Base-by-base conservation (phyloP, 2,888 invertebrate species). In the Rhingia rostrata region DNA sequence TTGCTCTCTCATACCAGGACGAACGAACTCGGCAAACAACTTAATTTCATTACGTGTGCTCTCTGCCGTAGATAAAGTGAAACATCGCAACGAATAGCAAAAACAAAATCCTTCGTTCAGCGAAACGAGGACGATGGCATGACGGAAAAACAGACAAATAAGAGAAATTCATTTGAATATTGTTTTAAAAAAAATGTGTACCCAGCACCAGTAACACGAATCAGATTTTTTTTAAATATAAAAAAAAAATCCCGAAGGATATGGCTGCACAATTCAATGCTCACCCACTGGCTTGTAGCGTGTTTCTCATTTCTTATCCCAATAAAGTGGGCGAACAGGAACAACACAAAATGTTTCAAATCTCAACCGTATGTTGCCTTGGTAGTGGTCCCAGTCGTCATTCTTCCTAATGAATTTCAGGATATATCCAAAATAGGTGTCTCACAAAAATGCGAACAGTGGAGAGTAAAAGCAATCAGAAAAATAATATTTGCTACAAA, bases 31-130 rank as follows among this genome's bases (percentile, higher is more conserved):
- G 56, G 60, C 73, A 83, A 83, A 83, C 82, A 78, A 83, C 82
- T 78, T 78, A 83, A 83, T 83, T 83, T 83, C 72, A 78, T 83
- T 83, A 83, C 78, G 72, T 83, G 82, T 78, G 53, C 72, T 79
- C 79, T 79, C 78, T 73, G 72, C 82, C 82, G 67, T 78, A 67
- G 82, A 78, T 78, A 82, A 78, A 82, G 82, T 78, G 72, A 78
- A 83, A 67, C 82, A 67, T 82, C 78, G 66, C 72, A 64, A 51
- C 77, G 63, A 75, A 81, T 69, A 69, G 75, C 69, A 81, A 63
- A 75, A 63, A 77, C 75, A 63, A 39, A 64, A 37, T 51, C 74
- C 47, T 56, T 54, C 39, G 32, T 60, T 43, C 51, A 49, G n/a
- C 60, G 63, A 58, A 70, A 78, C 49, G 53, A 47, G 43, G 66